Evolutionary conservation across 2,797 vertebrate genomes (phyloP), one percentile per base, ranked within the genome.

Genomic region (Phyllotis vaccarum): DNA sequence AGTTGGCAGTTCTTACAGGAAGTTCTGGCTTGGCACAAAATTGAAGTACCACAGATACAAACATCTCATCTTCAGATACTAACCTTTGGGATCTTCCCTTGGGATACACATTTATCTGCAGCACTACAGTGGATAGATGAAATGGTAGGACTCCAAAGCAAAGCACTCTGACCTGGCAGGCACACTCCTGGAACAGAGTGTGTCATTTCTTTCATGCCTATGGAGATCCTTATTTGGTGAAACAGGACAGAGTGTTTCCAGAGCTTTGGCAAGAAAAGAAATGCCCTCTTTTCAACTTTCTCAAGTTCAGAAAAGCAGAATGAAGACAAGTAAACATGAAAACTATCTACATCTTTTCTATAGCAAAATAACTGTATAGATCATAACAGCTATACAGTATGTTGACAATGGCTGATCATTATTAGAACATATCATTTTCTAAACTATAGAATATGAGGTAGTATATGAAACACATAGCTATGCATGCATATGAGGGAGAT

Each of bases 191-290:
- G 90, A 92, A 89, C 75, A 94, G 8, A 90, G 37, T 0, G 16
- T 97, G 90, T 90, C 95, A 95, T 97, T 97, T 96, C 91, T 96
- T 94, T 90, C 91, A 96, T 94, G 96, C 93, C 92, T 94, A 95
- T 87, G n/a, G 96, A 97, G 96, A 95, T 95, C 86, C 86, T 96
- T 92, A 91, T 83, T 94, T 95, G 95, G 89, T 94, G 9, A 49
- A 49, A 49, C 9, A 68, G 86, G 82, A 97, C 90, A 94, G 96
- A 96, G 43, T 96, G 58, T 96, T 97, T 96, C 96, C 96, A 97
- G 95, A 96, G 93, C 78, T 94, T 95, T 97, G 96, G 93, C 86
- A 95, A 68, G 74, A 95, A 93, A 87, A 94, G 37, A 93, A 95
- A 95, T 92, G 70, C 93, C 83, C 79, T 92, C 90, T 96, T 94